Evolutionary conservation across 2,113 vertebrate species (phyloP).

Genomic region (Aythya baeri): DNA sequence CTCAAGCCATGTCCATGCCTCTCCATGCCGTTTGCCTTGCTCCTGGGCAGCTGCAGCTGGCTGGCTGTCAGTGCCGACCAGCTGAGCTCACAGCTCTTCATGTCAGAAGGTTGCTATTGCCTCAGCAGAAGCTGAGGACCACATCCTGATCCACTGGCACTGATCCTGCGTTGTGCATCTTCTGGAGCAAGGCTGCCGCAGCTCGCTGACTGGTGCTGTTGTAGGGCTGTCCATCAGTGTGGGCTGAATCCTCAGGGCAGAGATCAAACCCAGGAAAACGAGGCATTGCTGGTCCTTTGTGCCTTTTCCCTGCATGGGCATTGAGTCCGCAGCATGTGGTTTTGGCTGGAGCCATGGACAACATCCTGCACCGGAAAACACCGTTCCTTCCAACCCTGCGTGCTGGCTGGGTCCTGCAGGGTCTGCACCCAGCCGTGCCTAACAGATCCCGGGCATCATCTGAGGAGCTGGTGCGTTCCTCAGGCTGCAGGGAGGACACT

Average conservation of each 20-base stretch:
- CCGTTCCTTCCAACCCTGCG: not conserved
- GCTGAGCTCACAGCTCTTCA: not conserved
- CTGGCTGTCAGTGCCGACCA: not conserved
- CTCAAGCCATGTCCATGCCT: constrained; percentile 19
- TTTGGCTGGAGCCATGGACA: not conserved
- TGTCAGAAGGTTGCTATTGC: not conserved
- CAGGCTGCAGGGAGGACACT: not conserved
- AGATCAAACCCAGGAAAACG: constrained; percentile 34
- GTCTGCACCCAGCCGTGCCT: not conserved
- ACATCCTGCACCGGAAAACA: not conserved
- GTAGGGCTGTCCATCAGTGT: not conserved
- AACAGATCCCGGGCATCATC: not conserved
- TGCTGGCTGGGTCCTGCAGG: not conserved
- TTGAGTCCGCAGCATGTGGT: not conserved
- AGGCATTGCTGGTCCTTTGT: constrained; percentile 46
- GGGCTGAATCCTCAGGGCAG: constrained; percentile 60
- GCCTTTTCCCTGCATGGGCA: constrained; percentile 21
- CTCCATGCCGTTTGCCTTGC: not conserved
- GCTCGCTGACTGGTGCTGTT: fast-evolving
- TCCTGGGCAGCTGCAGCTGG: not conserved
- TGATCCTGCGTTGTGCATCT: fast-evolving
- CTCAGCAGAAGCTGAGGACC: constrained; percentile 1
- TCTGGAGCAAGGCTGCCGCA: not conserved
- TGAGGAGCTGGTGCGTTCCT: not conserved
- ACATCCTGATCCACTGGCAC: fast-evolving